Conservation (phyloP, 2,797 vertebrate genomes). For the Phoxinus dragarum region DNA sequence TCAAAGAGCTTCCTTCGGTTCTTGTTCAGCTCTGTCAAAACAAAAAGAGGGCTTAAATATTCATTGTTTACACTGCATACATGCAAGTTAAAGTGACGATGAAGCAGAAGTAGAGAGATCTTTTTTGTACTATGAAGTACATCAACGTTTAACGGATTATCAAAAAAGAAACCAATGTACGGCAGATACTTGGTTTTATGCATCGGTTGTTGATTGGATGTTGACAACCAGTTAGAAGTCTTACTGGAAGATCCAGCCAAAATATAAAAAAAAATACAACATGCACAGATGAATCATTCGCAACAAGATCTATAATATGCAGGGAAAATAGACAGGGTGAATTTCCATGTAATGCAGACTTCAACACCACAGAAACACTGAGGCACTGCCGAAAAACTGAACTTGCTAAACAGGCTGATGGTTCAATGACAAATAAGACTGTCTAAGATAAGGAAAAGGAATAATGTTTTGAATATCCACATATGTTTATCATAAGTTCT, state of each 20-base stretch:
- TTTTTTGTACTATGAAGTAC: not conserved
- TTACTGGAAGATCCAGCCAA: not conserved
- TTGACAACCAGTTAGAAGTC: not conserved
- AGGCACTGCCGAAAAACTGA: not conserved
- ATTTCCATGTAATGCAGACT: too few relatives aligned
- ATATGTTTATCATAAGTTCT: not conserved
- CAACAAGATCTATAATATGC: not conserved
- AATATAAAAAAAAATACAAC: not conserved
- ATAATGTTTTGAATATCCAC: too few relatives aligned
- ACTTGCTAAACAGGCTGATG: not conserved
- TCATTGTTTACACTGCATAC: constrained; percentile 7
- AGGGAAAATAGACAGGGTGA: too few relatives aligned
- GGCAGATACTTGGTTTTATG: not conserved
- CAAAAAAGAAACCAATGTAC: not conserved
- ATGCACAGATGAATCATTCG: not conserved
- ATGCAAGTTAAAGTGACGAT: constrained; percentile 24
- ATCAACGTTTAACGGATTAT: not conserved
- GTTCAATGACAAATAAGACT: not conserved
- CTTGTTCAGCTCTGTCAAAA: constrained; percentile 84
- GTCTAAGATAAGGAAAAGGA: not conserved
- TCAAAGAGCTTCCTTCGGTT: constrained; percentile 89
- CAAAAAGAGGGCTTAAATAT: not conserved
- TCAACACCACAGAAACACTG: not conserved
- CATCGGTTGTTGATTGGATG: not conserved
- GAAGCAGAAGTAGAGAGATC: constrained; percentile 1